These are phyloP conservation scores for Pipa parva DNA, from an alignment of 2,113 vertebrate genomes.

Conservation along the genomic window DNA sequence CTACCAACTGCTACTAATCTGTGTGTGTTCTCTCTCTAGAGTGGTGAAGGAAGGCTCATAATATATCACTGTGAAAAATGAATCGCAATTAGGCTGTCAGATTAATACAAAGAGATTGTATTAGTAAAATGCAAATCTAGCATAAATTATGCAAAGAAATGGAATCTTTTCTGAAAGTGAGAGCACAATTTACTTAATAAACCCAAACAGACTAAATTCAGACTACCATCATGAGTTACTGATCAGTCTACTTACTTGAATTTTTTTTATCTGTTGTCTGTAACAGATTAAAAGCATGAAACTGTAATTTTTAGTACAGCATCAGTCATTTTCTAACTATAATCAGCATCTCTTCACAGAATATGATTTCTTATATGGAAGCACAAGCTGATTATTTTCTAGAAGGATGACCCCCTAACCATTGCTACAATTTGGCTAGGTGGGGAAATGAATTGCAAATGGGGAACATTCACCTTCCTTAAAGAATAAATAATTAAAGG, in stretches of 20 bases:
- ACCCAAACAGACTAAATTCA: background rate
- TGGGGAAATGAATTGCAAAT: too few species aligned
- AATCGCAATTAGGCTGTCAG: slow-evolving; percentile 32
- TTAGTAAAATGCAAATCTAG: slow-evolving; percentile 33
- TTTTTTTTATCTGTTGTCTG: background rate
- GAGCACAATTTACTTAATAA: slow-evolving; percentile 8
- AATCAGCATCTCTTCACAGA: too few species aligned
- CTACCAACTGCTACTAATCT: background rate
- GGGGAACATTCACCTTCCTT: too few species aligned
- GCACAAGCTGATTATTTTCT: too few species aligned
- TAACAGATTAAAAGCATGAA: background rate
- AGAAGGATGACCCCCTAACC: too few species aligned
- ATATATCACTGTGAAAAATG: slow-evolving; percentile 34
- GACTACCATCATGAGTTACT: background rate
- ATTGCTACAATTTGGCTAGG: too few species aligned
- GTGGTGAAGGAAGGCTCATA: background rate
- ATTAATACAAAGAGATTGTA: slow-evolving; percentile 38
- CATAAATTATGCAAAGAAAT: slow-evolving; percentile 35
- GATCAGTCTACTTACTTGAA: background rate
- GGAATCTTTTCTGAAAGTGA: slow-evolving; percentile 10
- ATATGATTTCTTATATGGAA: too few species aligned
- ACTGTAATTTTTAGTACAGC: background rate
- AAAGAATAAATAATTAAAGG: too few species aligned
- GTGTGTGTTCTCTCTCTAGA: background rate
- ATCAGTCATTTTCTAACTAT: background rate